Evolutionary conservation across 2,888 invertebrate species (phyloP).

Genomic region (Sclerodermus sp.): DNA sequence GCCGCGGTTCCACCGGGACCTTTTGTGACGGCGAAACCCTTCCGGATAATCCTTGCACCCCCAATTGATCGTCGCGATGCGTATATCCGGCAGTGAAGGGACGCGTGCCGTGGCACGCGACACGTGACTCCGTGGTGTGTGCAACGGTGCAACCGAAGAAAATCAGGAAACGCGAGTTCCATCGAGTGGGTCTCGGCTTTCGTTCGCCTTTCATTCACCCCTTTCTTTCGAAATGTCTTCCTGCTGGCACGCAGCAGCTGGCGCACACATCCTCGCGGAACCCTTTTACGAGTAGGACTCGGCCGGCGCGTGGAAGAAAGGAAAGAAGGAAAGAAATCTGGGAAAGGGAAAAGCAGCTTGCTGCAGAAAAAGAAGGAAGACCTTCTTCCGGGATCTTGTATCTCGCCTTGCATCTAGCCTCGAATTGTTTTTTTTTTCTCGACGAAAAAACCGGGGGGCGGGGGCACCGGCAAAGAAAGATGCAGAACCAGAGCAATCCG

Average conservation of each 20-base stretch:
- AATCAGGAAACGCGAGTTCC: conserved; percentile 20
- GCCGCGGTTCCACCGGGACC: too few relatives aligned
- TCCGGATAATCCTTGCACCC: too few relatives aligned
- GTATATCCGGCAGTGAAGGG: not conserved
- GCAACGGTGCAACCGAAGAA: conserved; percentile 12
- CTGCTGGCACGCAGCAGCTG: conserved; percentile 20
- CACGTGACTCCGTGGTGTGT: conserved; percentile 27
- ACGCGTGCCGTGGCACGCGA: conserved; percentile 41
- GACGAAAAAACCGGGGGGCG: conserved; percentile 10
- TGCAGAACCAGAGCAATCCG: not conserved
- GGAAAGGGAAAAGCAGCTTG: not conserved
- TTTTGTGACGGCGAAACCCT: too few relatives aligned
- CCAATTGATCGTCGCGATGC: too few relatives aligned
- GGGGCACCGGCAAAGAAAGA: not conserved
- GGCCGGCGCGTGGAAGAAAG: conserved; percentile 4
- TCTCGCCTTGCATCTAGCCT: conserved; percentile 26
- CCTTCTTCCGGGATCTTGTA: conserved; percentile 30
- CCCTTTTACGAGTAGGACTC: conserved; percentile 26
- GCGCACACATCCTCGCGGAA: conserved; percentile 19
- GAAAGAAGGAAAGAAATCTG: not conserved
- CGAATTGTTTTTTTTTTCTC: conserved; percentile 17
- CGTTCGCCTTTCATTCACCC: conserved; percentile 3
- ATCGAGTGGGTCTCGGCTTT: conserved; percentile 11
- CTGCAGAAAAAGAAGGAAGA: conserved; percentile 2
- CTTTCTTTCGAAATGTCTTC: not conserved